Conservation (phyloP, 2,113 vertebrate genomes). For the Pachypanchax playfairii region DNA sequence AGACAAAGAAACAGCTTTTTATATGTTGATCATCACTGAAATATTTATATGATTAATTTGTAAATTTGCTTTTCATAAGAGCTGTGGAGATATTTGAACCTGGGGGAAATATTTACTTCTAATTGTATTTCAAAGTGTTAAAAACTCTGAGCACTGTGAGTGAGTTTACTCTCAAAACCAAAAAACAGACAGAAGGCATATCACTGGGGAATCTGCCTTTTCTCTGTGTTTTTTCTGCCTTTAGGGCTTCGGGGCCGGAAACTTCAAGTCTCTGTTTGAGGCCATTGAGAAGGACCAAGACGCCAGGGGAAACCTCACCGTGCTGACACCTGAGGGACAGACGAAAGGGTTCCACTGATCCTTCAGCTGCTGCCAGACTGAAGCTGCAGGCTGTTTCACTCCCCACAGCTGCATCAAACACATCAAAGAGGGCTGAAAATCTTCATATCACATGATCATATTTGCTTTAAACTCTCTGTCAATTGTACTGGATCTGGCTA, state of each 20-base stretch:
- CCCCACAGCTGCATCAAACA: conserved; percentile 17
- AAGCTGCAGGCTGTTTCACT: conserved; percentile 6
- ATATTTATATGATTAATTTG: conserved; percentile 62
- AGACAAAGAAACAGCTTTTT: conserved; percentile 49
- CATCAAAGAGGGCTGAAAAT: conserved; percentile 6
- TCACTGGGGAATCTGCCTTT: conserved; percentile 47
- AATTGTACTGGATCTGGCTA: conserved; percentile 15
- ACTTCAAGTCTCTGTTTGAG: conserved; percentile 88
- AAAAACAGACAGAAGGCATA: conserved; percentile 54
- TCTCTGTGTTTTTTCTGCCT: conserved; percentile 53
- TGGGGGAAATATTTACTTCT: conserved; percentile 32
- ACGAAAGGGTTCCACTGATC: conserved; percentile 70
- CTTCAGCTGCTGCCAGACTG: conserved; percentile 1
- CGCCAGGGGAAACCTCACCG: conserved; percentile 83
- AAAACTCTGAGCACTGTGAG: conserved; percentile 24
- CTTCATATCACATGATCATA: conserved; percentile 18
- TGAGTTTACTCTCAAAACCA: conserved; percentile 48
- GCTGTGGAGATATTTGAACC: conserved; percentile 42
- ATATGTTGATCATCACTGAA: conserved; percentile 59
- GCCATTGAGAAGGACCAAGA: conserved; percentile 86
- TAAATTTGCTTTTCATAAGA: conserved; percentile 18
- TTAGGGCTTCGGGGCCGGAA: conserved; percentile 86
- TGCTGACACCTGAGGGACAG: conserved; percentile 66
- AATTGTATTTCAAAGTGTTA: conserved; percentile 57
- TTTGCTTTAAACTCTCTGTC: conserved; percentile 22